Base-by-base conservation (phyloP, 2,797 vertebrate genomes). In the Tenualosa ilisha region DNA sequence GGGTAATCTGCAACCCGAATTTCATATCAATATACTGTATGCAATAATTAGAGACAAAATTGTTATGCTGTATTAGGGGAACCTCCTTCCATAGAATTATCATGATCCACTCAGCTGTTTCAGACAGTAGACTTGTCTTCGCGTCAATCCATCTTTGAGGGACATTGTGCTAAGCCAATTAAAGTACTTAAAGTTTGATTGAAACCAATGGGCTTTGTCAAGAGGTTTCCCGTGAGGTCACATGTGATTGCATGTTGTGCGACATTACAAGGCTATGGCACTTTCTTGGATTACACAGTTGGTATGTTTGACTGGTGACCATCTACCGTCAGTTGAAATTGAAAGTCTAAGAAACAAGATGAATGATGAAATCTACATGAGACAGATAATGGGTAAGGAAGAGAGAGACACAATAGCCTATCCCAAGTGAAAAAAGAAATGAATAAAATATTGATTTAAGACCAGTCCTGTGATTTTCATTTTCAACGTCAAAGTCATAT, bases 121-220 rank as follows among this genome's bases (percentile, higher is more conserved):
- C 24, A 63, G 59, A 63, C 59, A 8, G 17, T 4, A 49, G 46
- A 4, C 46, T 49, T 13, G 65, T 40, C 40, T 37, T 46, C 40
- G 7, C 46, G 72, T 22, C 37, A 79, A 79, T 46, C 68, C 5
- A 15, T 20, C 37, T 40, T 79, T 79, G 40, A 79, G 72, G 72
- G 40, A 79, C 17, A 43, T 8, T 22, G 59, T 24, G 17, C 40
- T 79, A 46, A 79, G 72, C 72, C 72, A 79, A 79, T 79, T 79
- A 79, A 43, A 79, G 37, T 79, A 79, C 72, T 46, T 79, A 79
- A 43, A 22, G 72, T 79, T 79, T 79, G 72, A 79, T 79, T 40
- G 72, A 79, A 72, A 79, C 72, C 72, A 43, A 79, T 22, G 17
- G 72, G 72, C 37, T 79, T 46, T 79, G 72, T 63, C 59, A 63